Conservation (phyloP, 2,797 vertebrate genomes). For the Paguma larvata region DNA sequence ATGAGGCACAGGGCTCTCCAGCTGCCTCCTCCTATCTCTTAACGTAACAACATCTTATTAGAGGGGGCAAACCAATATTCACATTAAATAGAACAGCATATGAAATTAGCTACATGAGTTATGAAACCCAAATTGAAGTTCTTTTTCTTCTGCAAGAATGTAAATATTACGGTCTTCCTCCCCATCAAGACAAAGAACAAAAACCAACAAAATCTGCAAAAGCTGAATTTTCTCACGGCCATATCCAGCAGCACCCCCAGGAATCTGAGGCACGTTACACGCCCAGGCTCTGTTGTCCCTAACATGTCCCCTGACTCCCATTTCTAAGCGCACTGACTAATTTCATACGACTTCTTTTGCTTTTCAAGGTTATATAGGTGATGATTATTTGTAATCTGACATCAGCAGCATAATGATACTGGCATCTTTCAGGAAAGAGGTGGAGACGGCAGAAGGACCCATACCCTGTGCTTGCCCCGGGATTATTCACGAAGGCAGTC, state of each 20-base stretch:
- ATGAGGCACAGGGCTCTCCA: background rate
- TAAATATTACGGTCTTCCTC: background rate
- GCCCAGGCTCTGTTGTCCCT: background rate
- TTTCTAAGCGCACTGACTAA: background rate
- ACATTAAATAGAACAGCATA: background rate
- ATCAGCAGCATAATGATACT: background rate
- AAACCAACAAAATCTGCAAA: background rate
- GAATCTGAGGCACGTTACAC: background rate
- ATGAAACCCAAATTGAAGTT: background rate
- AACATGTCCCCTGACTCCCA: background rate
- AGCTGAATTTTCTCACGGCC: background rate
- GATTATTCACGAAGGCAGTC: background rate
- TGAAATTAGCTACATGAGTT: background rate
- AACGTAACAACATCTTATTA: background rate
- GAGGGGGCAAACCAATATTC: background rate
- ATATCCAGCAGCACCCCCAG: background rate
- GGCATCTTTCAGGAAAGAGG: conserved; percentile 32
- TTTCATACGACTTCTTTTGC: background rate
- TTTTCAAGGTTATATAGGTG: background rate
- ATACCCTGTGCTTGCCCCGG: background rate
- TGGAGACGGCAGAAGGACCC: background rate
- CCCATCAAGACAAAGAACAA: background rate
- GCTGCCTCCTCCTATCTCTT: background rate
- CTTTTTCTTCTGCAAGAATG: background rate
- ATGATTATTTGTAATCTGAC: background rate